These are phyloP conservation scores for Miniopterus natalensis DNA, from an alignment of 2,113 vertebrate genomes.

Conservation along the genomic window DNA sequence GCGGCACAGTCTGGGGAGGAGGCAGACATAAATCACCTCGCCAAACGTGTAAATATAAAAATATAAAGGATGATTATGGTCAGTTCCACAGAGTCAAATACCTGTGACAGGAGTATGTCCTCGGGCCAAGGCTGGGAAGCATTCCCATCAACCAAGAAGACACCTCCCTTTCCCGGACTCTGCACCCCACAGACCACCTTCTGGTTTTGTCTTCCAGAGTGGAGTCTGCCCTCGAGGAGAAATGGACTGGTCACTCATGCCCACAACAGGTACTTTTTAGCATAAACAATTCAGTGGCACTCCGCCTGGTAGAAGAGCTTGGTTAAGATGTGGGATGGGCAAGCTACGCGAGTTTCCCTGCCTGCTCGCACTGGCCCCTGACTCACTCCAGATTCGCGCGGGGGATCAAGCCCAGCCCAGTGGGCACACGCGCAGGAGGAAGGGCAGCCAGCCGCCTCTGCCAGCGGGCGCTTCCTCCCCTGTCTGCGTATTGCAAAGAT, in stretches of 20 bases:
- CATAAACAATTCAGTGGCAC: background rate
- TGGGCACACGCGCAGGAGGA: accelerated
- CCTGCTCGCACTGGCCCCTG: accelerated
- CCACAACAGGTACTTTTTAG: background rate
- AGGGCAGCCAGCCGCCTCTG: too few species aligned
- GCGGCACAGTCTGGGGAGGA: background rate
- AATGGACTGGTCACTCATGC: background rate
- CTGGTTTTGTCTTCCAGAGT: background rate
- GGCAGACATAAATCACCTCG: accelerated
- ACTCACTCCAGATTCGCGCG: background rate
- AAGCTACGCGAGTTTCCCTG: accelerated
- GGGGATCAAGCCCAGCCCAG: background rate
- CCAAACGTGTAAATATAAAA: background rate
- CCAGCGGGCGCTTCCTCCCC: accelerated
- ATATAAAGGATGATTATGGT: too few species aligned
- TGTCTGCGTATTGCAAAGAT: background rate
- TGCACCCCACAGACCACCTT: background rate
- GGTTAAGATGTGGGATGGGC: background rate
- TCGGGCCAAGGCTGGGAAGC: accelerated
- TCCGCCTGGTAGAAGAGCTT: background rate
- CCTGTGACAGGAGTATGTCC: background rate
- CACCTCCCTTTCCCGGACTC: background rate
- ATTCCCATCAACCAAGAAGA: background rate
- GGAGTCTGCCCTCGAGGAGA: background rate
- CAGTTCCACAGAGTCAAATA: background rate